A percentile compares a stretch with the other conserved stretches of the same genome.
phyloP scores from a whole-genome alignment of 1,140 invertebrate genomes.

The Venustaconcha ellipsiformis region DNA sequence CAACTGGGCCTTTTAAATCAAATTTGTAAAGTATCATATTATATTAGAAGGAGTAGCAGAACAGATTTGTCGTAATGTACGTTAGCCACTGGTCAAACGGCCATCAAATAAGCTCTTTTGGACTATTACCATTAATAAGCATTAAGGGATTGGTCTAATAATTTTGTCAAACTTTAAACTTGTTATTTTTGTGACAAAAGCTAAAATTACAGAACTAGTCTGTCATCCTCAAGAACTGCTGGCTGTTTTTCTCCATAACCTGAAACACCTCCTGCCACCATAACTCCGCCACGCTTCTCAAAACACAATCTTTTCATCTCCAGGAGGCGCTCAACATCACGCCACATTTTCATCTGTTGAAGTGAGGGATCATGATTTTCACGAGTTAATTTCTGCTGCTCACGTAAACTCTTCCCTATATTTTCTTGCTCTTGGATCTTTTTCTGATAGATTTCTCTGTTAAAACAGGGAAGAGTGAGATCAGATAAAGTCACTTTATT shows the following conservation, averaged over 20 bases:
- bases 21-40: too few relatives aligned
- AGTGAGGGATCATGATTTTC: constrained; percentile 72
- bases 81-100: too few relatives aligned
- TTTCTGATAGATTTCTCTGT: constrained; percentile 70
- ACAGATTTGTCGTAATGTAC: too few relatives aligned
- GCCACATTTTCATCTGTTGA: constrained; percentile 78
- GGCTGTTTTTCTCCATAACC: constrained; percentile 48
- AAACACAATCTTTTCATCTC: constrained; percentile 67
- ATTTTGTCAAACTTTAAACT: too few relatives aligned
- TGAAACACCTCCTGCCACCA: constrained; percentile 17
- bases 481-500: too few relatives aligned
- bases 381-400: constrained; percentile 75
- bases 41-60: too few relatives aligned
- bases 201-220: constrained; percentile 47
- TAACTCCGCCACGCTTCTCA: constrained; percentile 36
- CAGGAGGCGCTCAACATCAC: constrained; percentile 72
- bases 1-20: too few relatives aligned
- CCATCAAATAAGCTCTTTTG: too few relatives aligned
- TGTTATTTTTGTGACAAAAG: too few relatives aligned
- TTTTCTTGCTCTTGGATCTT: constrained; percentile 75
- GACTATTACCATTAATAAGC: too few relatives aligned
- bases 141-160: too few relatives aligned
- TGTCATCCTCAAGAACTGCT: constrained; percentile 54
- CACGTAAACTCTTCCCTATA: constrained; percentile 72
- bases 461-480: constrained; percentile 19